Percentiles rank a stretch among this genome's conserved stretches.
Conservation (phyloP, 2,113 vertebrate genomes). For the Scomber scombrus region DNA sequence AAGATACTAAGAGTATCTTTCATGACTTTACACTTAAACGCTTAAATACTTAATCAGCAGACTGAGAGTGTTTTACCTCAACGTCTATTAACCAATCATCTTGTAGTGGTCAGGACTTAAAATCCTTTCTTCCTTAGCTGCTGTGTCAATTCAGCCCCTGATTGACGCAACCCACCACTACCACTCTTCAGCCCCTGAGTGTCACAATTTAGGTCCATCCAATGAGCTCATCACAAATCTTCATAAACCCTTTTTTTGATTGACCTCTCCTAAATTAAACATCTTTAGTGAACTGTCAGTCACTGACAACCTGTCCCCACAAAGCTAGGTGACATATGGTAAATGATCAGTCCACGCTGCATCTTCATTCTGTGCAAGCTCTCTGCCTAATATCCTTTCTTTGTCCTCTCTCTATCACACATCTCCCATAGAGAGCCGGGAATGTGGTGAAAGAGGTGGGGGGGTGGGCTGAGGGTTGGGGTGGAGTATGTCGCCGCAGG, state of each 20-base stretch:
- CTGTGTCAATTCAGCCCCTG: no score
- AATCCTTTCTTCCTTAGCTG: no score
- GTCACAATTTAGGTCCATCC: background rate
- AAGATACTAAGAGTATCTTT: no score
- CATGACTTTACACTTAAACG: no score
- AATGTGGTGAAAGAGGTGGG: background rate
- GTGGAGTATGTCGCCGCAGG: constrained; percentile 9
- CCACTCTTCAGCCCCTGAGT: background rate
- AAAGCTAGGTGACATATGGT: background rate
- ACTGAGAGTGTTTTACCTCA: no score
- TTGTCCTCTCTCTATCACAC: constrained; percentile 2
- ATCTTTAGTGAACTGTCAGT: background rate
- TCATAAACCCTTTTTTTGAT: background rate
- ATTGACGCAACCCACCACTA: no score
- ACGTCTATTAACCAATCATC: no score
- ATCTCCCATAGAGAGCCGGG: background rate
- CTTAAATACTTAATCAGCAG: no score
- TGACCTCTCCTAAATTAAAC: background rate
- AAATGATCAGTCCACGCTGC: background rate
- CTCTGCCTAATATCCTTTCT: constrained; percentile 4
- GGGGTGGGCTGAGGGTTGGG: background rate
- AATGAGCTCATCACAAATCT: background rate
- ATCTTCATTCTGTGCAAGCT: background rate
- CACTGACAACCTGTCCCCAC: background rate
- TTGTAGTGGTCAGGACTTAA: no score